These are phyloP conservation scores for Scaptomyza polygonia DNA, from an alignment of 2,888 invertebrate species.

Conservation along the genomic window DNA sequence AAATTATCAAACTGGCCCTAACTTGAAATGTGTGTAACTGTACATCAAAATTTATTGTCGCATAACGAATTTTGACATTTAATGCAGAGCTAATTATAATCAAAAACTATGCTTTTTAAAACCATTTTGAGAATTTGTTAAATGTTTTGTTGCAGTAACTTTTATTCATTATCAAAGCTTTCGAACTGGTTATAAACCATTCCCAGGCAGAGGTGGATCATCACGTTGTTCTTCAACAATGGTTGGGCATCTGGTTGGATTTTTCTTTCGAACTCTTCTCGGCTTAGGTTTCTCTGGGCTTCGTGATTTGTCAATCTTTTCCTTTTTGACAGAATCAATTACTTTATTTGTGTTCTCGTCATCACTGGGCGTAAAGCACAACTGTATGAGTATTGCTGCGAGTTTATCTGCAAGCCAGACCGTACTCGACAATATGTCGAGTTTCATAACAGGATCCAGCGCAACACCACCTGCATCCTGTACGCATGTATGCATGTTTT, in stretches of 20 bases:
- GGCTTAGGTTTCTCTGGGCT: background rate
- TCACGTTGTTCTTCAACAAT: background rate
- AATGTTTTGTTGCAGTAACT: background rate
- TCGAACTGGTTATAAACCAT: background rate
- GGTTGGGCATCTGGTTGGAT: background rate
- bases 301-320: background rate
- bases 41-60: background rate
- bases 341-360: background rate
- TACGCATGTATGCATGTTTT: too few relatives aligned
- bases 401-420: conserved; percentile 90
- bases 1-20: conserved; percentile 3
- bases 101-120: background rate
- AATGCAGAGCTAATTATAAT: conserved; percentile 9
- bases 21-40: background rate
- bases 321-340: background rate
- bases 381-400: background rate
- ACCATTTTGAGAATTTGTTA: background rate
- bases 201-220: background rate
- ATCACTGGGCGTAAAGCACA: background rate
- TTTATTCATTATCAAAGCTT: background rate
- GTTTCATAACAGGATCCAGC: conserved; percentile 91
- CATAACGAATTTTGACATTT: conserved; percentile 14
- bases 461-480: conserved; percentile 96
- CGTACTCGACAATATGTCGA: conserved; percentile 91
- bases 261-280: background rate